Conservation (phyloP, 2,113 vertebrate species). For the Fulmarus glacialis region DNA sequence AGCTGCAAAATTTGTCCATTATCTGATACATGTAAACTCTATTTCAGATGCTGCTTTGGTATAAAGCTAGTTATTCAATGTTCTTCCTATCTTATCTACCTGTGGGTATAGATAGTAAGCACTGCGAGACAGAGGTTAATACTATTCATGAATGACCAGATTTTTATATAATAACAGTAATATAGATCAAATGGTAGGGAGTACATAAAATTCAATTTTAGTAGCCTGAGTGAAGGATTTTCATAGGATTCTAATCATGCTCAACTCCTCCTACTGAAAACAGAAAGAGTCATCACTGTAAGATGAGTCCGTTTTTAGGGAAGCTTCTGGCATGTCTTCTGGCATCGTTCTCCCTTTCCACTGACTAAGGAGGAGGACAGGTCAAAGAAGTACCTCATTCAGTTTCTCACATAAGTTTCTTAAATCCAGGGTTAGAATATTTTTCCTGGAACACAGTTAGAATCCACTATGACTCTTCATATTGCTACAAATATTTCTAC, state of each 20-base stretch:
- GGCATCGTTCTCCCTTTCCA: fast-evolving
- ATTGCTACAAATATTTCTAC: not conserved
- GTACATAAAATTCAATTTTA: not conserved
- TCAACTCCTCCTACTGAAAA: not conserved
- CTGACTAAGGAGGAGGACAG: not conserved
- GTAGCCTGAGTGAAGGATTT: not conserved
- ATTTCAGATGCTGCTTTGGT: not conserved
- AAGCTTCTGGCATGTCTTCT: not conserved
- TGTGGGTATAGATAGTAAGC: not conserved
- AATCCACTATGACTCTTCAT: not conserved
- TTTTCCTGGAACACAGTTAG: not conserved
- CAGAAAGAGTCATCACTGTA: not conserved
- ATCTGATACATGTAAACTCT: not conserved
- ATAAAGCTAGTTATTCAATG: not conserved
- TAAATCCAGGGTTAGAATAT: not conserved
- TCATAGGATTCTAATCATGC: not conserved
- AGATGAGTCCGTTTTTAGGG: not conserved
- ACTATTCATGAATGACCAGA: not conserved
- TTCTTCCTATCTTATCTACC: not conserved
- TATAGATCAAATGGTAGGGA: not conserved
- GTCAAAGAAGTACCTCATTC: not conserved
- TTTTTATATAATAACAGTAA: not conserved
- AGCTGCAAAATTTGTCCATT: not conserved
- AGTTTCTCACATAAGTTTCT: not conserved
- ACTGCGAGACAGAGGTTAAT: not conserved